Evolutionary conservation across 1,140 invertebrate species (phyloP).

Genomic region (Drosophila kikkawai): DNA sequence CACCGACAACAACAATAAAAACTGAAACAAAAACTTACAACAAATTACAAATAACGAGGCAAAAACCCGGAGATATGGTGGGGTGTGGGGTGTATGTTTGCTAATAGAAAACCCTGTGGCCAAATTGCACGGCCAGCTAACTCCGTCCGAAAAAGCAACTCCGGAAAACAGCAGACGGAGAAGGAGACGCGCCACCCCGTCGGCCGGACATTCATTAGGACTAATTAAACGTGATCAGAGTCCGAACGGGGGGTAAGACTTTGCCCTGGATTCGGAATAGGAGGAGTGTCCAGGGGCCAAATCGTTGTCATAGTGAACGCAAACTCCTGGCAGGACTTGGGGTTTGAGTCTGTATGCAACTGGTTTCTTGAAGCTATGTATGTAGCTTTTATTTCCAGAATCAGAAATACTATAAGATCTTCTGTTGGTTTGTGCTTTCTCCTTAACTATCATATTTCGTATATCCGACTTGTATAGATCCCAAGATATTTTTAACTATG

Average conservation of each 20-base stretch:
- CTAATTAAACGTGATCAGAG: slow-evolving; percentile 78
- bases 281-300: slow-evolving; percentile 1
- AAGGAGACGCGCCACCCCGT: slow-evolving; percentile 19
- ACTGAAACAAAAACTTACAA: slow-evolving; percentile 79
- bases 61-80: slow-evolving; percentile 36
- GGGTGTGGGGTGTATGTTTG: slow-evolving; percentile 1
- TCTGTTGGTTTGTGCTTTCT: background rate
- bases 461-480: too few species aligned
- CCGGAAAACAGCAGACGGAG: slow-evolving; percentile 26
- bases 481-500: background rate
- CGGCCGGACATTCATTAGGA: slow-evolving; percentile 76
- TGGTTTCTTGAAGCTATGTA: background rate
- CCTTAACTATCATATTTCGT: too few species aligned
- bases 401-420: too few species aligned
- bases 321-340: too few species aligned
- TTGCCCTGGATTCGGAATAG: background rate
- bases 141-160: slow-evolving; percentile 19
- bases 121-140: slow-evolving; percentile 53
- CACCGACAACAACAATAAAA: slow-evolving; percentile 71
- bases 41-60: slow-evolving; percentile 81
- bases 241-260: slow-evolving; percentile 1
- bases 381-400: background rate
- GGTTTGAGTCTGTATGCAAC: background rate
- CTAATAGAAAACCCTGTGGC: slow-evolving; percentile 73
- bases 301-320: background rate